A percentile compares a stretch with the other conserved stretches of the same genome.
phyloP scores from a whole-genome alignment of 2,797 vertebrate species.

The Pelochelys cantorii region DNA sequence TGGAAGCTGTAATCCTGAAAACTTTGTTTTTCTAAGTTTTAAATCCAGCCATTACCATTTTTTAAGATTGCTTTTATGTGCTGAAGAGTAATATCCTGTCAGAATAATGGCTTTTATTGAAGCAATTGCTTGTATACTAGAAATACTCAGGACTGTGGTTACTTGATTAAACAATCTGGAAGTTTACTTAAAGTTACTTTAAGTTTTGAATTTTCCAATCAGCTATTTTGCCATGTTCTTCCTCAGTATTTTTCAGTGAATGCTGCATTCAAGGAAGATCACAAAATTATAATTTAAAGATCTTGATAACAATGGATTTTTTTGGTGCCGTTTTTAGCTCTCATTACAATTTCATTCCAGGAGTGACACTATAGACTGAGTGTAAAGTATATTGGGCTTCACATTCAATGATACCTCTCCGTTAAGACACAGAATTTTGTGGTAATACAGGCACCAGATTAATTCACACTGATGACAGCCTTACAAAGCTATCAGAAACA shows the following conservation, averaged over 20 bases:
- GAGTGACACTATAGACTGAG: conserved; percentile 59
- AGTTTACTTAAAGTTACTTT: conserved; percentile 56
- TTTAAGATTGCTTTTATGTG: conserved; percentile 38
- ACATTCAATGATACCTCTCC: conserved; percentile 74
- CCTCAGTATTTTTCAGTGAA: conserved; percentile 38
- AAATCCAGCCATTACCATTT: conserved; percentile 32
- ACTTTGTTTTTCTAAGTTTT: conserved; percentile 34
- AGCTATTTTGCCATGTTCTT: conserved; percentile 4
- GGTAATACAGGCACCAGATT: conserved; percentile 75
- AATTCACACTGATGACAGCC: conserved; percentile 77
- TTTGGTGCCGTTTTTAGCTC: conserved; percentile 58
- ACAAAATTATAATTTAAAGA: conserved; percentile 68
- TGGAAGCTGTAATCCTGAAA: conserved; percentile 35
- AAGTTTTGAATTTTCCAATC: conserved; percentile 50
- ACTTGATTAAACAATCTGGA: conserved; percentile 57
- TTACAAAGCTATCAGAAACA: conserved; percentile 69
- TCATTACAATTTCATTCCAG: conserved; percentile 68
- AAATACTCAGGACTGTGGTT: conserved; percentile 26
- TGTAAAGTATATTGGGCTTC: conserved; percentile 63
- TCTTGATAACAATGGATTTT: conserved; percentile 68
- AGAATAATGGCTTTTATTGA: not conserved
- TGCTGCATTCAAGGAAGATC: conserved; percentile 40
- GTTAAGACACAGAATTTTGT: conserved; percentile 72
- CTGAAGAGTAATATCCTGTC: conserved; percentile 44
- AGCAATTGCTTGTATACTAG: conserved; percentile 39